Base-by-base conservation (phyloP, 1,140 invertebrate species). In the Psilanteris sp. region DNA sequence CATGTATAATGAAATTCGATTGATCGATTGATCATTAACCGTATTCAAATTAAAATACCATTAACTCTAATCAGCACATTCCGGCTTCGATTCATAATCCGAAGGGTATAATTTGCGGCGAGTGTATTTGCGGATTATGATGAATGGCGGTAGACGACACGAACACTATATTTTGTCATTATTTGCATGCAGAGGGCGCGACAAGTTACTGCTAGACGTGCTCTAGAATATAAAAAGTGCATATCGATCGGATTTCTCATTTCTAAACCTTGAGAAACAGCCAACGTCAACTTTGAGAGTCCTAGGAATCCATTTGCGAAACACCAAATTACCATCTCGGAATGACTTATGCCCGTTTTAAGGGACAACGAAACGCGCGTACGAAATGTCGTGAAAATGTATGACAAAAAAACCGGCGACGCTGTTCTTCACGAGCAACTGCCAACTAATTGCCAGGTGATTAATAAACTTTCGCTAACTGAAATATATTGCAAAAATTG, bases 151-250 rank as follows among this genome's bases (percentile, higher is more conserved):
- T 4, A 22, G 37, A 24, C 50, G 18, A 64, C 29, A 24, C n/a
- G 32, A 57, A 18, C 32, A 62, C 66, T 77, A 73, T 77, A 80
- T 79, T 82, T 80, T 80, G 76, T 50, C 64, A 64, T 72, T 48
- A 77, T 80, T 80, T 80, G 72, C 77, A 80, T 77, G 73, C 66
- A 79, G 79, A 62, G 50, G 67, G 59, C 54, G 57, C 61, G 39
- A 68, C 70, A 46, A 50, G 32, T 55, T 48, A 77, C 62, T 26
- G 39, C 46, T 15, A 34, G 43, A n/a, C 46, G 43, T 43, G 14
- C 34, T 22, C 13, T 9, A 52, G 39, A 39, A 57, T 62, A 64
- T 59, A 48, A 67, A 74, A 77, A 76, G 34, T 62, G 7, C 14
- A 7, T 70, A 79, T 80, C 44, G 46, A 79, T 81, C 73, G 62